Conservation (phyloP, 2,888 invertebrate genomes). For the Xanthia icteritia region DNA sequence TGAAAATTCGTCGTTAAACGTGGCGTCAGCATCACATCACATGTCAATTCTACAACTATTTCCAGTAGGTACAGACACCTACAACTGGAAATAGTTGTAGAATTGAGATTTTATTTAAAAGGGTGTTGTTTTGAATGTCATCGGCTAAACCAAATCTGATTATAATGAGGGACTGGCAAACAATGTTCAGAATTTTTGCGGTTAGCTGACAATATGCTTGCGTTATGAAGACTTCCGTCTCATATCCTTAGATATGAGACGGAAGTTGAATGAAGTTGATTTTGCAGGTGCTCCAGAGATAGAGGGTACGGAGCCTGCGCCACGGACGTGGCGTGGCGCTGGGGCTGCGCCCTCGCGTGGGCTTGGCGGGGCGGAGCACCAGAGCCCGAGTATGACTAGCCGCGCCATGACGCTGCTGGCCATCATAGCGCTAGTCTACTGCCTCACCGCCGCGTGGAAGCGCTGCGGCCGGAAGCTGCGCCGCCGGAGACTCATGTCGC, state of each 20-base stretch:
- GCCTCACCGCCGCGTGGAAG: constrained; percentile 76
- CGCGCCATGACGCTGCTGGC: constrained; percentile 75
- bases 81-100: constrained; percentile 7
- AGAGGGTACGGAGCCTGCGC: constrained; percentile 87
- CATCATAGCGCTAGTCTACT: constrained; percentile 75
- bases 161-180: not conserved
- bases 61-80: no score
- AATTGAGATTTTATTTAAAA: not conserved
- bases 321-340: constrained; percentile 90
- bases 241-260: no score
- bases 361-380: constrained; percentile 64
- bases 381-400: constrained; percentile 71
- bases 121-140: constrained; percentile 13
- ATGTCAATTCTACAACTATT: no score
- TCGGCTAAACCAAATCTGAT: constrained; percentile 2
- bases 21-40: constrained; percentile 12
- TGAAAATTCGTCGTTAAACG: constrained; percentile 13
- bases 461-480: constrained; percentile 82
- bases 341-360: constrained; percentile 79
- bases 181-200: not conserved
- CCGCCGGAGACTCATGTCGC: constrained; percentile 79
- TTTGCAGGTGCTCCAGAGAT: constrained; percentile 84
- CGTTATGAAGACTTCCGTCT: no score
- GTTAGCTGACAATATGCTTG: not conserved
- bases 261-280: not conserved